phyloP scores from a whole-genome alignment of 2,888 invertebrate genomes.

The Dioctria rufipes region DNA sequence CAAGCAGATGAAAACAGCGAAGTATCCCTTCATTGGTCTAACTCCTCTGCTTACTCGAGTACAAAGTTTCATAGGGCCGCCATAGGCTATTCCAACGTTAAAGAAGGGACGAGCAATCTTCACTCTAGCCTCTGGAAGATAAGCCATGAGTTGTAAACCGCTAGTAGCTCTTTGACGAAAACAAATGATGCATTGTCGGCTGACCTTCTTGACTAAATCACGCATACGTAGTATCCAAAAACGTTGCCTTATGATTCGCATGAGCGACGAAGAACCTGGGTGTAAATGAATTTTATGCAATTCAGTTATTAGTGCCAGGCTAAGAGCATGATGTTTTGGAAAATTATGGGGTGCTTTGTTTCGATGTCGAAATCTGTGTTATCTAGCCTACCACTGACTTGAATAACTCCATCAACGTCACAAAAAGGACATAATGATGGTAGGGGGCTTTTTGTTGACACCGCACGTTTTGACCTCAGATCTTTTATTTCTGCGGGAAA shows the following conservation, averaged over 20 bases:
- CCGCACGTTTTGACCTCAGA: too few relatives aligned
- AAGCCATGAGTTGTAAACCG: not conserved
- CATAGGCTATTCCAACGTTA: conserved; percentile 11
- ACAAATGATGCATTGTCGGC: conserved; percentile 5
- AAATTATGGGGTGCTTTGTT: too few relatives aligned
- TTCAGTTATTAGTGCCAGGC: not conserved
- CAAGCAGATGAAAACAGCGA: conserved; percentile 15
- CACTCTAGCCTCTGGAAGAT: conserved; percentile 1
- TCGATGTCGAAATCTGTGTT: too few relatives aligned
- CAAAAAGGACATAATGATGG: too few relatives aligned
- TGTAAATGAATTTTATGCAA: not conserved
- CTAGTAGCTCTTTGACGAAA: not conserved
- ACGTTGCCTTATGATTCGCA: not conserved
- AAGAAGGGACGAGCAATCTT: not conserved
- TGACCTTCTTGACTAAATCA: not conserved
- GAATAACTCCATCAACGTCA: not conserved
- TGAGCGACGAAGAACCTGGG: not conserved
- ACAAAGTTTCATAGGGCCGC: not conserved
- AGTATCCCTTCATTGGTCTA: conserved; percentile 1
- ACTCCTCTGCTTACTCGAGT: not conserved
- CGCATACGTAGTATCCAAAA: not conserved
- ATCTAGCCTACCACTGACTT: not conserved
- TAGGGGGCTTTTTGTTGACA: too few relatives aligned
- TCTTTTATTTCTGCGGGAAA: too few relatives aligned
- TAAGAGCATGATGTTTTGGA: too few relatives aligned